phyloP scores from a whole-genome alignment of 1,140 invertebrate genomes.

The Drosophila elegans region DNA sequence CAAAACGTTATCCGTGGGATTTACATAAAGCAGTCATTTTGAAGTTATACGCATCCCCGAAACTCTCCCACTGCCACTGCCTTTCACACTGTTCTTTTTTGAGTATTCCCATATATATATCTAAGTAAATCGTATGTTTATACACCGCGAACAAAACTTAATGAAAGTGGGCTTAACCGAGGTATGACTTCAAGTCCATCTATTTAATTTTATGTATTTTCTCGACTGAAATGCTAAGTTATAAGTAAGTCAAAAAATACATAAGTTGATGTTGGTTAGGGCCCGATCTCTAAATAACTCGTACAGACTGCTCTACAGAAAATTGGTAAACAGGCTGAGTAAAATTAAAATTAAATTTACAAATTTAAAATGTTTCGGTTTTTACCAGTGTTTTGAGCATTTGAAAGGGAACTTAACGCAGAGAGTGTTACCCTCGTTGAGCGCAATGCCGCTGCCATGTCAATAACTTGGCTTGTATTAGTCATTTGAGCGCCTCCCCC shows the following conservation, averaged over 20 bases:
- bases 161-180: not conserved
- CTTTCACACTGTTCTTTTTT: constrained; percentile 32
- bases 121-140: constrained; percentile 20
- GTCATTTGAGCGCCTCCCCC: constrained; percentile 71
- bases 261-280: too few relatives aligned
- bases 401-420: constrained; percentile 23
- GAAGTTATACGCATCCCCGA: constrained; percentile 79
- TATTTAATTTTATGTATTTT: too few relatives aligned
- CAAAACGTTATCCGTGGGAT: constrained; percentile 84
- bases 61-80: constrained; percentile 35
- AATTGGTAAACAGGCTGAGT: too few relatives aligned
- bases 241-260: too few relatives aligned
- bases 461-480: constrained; percentile 83
- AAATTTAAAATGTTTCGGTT: not conserved
- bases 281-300: too few relatives aligned
- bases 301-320: too few relatives aligned
- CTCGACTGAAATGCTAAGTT: too few relatives aligned
- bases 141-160: constrained; percentile 16
- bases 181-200: too few relatives aligned
- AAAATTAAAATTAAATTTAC: too few relatives aligned
- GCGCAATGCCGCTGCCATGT: constrained; percentile 75
- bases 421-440: constrained; percentile 71
- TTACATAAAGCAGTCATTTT: constrained; percentile 85
- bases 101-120: constrained; percentile 26
- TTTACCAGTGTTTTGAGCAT: constrained; percentile 10